These are phyloP conservation scores for Cephalopachus bancanus DNA, from an alignment of 2,797 vertebrate genomes.

Conservation along the genomic window DNA sequence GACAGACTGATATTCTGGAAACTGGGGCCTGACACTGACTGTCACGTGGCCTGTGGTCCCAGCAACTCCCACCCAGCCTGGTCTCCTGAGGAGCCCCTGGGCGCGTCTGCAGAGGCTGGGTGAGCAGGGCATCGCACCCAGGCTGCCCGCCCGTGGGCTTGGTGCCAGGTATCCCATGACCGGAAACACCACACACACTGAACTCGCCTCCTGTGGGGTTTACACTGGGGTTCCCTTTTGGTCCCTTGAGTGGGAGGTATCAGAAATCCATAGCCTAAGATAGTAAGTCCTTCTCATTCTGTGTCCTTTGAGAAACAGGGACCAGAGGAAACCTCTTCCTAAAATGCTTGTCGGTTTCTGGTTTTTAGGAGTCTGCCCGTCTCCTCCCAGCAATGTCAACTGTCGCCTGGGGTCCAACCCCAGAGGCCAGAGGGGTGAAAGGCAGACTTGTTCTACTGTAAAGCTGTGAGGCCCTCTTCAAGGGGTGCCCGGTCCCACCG, in stretches of 20 bases:
- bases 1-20: neutral
- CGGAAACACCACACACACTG: neutral
- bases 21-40: no score
- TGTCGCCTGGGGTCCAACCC: neutral
- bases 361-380: neutral
- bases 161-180: neutral
- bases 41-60: no score
- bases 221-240: slow-evolving; percentile 32
- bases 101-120: neutral
- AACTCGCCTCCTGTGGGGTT: slow-evolving; percentile 33
- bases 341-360: neutral
- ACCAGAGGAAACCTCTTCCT: slow-evolving; percentile 14
- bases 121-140: neutral
- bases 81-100: neutral
- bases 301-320: neutral
- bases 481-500: neutral
- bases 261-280: slow-evolving; percentile 73
- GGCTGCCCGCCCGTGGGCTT: neutral
- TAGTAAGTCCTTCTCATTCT: slow-evolving; percentile 33
- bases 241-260: slow-evolving; percentile 54
- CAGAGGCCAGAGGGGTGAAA: neutral
- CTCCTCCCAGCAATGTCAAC: neutral
- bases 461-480: slow-evolving; percentile 27
- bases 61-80: neutral
- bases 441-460: slow-evolving; percentile 68